Evolutionary conservation across 2,888 invertebrate genomes (phyloP).

Genomic region (Linyphia triangularis): DNA sequence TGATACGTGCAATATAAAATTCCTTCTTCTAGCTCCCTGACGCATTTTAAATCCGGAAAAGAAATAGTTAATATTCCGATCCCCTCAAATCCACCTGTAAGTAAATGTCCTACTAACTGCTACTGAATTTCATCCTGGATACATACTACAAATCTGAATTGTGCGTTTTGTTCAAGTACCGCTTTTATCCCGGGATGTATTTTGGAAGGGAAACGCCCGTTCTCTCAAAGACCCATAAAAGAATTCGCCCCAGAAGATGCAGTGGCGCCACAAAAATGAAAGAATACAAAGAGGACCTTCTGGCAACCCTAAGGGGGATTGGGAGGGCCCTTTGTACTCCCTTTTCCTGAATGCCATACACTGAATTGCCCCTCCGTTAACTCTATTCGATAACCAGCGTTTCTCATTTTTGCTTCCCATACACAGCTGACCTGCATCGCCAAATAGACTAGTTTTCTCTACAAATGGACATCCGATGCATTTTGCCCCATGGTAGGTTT

Average conservation of each 20-base stretch:
- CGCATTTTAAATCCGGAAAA: too few relatives aligned
- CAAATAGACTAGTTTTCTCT: constrained; percentile 32
- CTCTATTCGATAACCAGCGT: not conserved
- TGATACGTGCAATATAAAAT: too few relatives aligned
- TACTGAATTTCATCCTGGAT: too few relatives aligned
- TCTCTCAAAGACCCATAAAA: not conserved
- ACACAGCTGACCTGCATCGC: constrained; percentile 52
- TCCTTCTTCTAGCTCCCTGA: too few relatives aligned
- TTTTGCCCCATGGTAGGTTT: too few relatives aligned
- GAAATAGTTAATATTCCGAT: too few relatives aligned
- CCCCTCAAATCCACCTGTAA: too few relatives aligned
- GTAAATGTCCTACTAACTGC: too few relatives aligned
- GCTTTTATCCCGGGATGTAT: not conserved
- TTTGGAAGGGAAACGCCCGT: not conserved
- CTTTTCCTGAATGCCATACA: not conserved
- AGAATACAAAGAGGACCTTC: not conserved
- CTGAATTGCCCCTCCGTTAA: not conserved
- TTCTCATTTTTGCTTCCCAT: too few relatives aligned
- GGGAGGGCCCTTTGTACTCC: constrained; percentile 19
- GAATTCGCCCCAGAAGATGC: not conserved
- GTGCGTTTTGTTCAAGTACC: not conserved
- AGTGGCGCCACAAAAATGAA: not conserved
- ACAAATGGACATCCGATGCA: too few relatives aligned
- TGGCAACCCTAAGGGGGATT: constrained; percentile 50
- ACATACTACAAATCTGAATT: too few relatives aligned